Percentiles rank a stretch among this genome's conserved stretches.
Conservation (phyloP, 2,113 vertebrate genomes). For the Calypte anna region DNA sequence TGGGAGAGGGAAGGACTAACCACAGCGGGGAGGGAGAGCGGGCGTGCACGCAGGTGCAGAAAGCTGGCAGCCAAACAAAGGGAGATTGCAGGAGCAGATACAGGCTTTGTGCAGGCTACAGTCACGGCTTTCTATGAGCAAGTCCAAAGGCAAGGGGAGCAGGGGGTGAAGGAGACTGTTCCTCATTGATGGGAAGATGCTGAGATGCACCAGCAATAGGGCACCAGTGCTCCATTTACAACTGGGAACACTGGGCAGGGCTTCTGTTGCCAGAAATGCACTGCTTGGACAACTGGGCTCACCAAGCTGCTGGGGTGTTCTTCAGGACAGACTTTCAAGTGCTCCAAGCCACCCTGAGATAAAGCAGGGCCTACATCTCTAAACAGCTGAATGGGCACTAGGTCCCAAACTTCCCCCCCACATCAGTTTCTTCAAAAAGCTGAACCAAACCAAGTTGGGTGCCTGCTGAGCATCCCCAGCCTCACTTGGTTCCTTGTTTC, state of each 20-base stretch:
- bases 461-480: neutral
- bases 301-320: neutral
- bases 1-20: conserved; percentile 26
- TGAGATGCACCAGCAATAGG: neutral
- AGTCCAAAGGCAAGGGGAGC: neutral
- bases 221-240: neutral
- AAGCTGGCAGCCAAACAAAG: conserved; percentile 63
- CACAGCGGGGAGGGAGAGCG: neutral
- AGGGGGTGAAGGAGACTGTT: neutral
- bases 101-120: neutral
- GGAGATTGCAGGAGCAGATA: conserved; percentile 48
- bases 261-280: neutral
- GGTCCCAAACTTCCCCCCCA: neutral
- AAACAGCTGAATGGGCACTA: neutral
- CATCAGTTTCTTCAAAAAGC: neutral
- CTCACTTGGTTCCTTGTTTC: neutral
- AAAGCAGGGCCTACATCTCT: neutral
- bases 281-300: neutral
- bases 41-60: conserved; percentile 52
- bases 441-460: neutral
- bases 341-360: rapidly evolving
- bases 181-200: neutral
- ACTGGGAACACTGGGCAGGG: neutral
- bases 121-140: neutral
- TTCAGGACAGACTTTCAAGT: neutral